Evolutionary conservation across 2,797 vertebrate species (phyloP).

Genomic region (Thamnophis elegans): DNA sequence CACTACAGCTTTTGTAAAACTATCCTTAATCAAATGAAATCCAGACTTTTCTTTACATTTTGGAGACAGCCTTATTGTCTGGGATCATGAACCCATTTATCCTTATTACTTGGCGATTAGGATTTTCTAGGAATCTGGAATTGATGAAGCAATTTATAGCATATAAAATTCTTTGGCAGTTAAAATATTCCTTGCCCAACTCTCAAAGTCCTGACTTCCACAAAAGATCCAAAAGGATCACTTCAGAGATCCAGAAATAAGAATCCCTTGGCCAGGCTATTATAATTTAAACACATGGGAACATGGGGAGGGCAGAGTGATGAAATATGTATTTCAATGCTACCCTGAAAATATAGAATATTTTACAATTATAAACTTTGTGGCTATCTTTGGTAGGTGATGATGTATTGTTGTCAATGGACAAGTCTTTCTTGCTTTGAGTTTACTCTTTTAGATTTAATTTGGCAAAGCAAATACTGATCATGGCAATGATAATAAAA

Average conservation of each 20-base stretch:
- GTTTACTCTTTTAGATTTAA: no score
- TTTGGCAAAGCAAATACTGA: no score
- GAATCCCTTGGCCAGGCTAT: not conserved
- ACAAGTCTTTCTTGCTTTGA: not conserved
- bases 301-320: no score
- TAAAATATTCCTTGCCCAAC: constrained; percentile 26
- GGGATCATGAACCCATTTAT: constrained; percentile 56
- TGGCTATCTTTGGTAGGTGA: not conserved
- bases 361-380: not conserved
- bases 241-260: not conserved
- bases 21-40: constrained; percentile 47
- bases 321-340: no score
- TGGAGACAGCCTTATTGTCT: constrained; percentile 53
- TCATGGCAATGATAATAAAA: no score
- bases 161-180: constrained; percentile 45
- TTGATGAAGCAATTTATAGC: not conserved
- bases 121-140: constrained; percentile 48
- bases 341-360: no score
- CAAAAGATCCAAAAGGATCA: not conserved
- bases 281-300: no score
- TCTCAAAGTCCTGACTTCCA: constrained; percentile 39
- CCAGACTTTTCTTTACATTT: constrained; percentile 53
- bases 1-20: constrained; percentile 42
- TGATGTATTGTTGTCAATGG: not conserved
- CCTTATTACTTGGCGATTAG: constrained; percentile 63